A percentile compares a stretch with the other conserved stretches of the same genome.
Conservation (phyloP, 2,113 vertebrate species). For the Hemiscyllium ocellatum region DNA sequence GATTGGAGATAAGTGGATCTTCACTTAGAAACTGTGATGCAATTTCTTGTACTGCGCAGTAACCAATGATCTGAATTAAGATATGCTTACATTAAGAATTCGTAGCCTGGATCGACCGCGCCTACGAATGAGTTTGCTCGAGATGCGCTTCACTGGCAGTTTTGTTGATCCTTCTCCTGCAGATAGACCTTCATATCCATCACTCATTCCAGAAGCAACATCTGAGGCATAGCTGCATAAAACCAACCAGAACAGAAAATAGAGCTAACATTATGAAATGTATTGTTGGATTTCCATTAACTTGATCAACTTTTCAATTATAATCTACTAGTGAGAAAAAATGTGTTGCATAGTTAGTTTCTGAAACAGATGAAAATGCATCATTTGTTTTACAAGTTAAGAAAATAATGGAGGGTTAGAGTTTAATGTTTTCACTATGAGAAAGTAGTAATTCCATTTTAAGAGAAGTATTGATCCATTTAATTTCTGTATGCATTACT, state of each 20-base stretch:
- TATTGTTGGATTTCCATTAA: neutral
- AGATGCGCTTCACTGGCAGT: conserved; percentile 46
- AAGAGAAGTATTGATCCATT: neutral
- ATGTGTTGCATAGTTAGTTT: neutral
- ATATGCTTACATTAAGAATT: conserved; percentile 70
- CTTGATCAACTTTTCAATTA: neutral
- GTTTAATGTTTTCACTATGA: neutral
- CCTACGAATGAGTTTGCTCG: conserved; percentile 66
- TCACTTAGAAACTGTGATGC: neutral
- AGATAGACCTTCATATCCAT: conserved; percentile 68
- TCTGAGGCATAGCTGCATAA: conserved; percentile 72
- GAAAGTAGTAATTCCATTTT: neutral
- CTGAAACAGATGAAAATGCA: neutral
- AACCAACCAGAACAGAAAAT: neutral
- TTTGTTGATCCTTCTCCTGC: conserved; percentile 53
- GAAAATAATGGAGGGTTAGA: neutral
- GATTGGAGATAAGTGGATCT: neutral
- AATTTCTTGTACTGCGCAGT: neutral
- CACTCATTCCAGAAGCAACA: conserved; percentile 75
- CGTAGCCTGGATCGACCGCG: conserved; percentile 72
- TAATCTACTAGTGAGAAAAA: neutral
- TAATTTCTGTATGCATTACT: neutral
- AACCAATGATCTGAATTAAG: neutral
- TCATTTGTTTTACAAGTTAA: neutral
- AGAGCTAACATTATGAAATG: neutral